Conservation (phyloP, 2,113 vertebrate species). For the Pterophyllum scalare region DNA sequence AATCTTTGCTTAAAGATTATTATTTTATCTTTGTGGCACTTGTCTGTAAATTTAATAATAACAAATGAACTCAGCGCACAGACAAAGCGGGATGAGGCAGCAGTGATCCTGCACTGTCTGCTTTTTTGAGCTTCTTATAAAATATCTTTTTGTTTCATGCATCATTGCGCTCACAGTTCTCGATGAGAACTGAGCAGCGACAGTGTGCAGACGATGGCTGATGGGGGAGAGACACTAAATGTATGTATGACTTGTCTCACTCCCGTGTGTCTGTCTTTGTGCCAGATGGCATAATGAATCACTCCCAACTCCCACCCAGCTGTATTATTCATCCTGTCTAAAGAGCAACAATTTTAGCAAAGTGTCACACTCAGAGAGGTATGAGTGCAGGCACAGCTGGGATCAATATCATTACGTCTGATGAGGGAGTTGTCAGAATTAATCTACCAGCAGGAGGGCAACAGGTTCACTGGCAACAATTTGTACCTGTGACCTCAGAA, state of each 20-base stretch:
- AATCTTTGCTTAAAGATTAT: neutral
- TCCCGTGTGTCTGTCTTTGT: constrained; percentile 61
- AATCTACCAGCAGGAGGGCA: constrained; percentile 36
- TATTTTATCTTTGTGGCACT: neutral
- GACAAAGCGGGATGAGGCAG: neutral
- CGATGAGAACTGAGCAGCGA: neutral
- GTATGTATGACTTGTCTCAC: constrained; percentile 41
- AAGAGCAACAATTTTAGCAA: constrained; percentile 70
- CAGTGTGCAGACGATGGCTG: neutral
- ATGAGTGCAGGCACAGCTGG: constrained; percentile 10
- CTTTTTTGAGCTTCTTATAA: neutral
- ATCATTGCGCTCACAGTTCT: neutral
- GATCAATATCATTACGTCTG: constrained; percentile 20
- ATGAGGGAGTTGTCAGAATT: constrained; percentile 17
- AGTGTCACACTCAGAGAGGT: constrained; percentile 49
- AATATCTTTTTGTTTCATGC: constrained; percentile 1
- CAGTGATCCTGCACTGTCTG: neutral
- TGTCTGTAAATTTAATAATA: neutral
- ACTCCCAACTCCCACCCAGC: constrained; percentile 70
- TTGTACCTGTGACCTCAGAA: neutral
- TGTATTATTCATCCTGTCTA: constrained; percentile 75
- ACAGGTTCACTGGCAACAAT: constrained; percentile 29
- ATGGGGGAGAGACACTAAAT: neutral
- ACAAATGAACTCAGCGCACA: neutral
- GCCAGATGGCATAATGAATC: constrained; percentile 79